Conservation (phyloP, 2,888 invertebrate species). For the Nomada ferruginata region DNA sequence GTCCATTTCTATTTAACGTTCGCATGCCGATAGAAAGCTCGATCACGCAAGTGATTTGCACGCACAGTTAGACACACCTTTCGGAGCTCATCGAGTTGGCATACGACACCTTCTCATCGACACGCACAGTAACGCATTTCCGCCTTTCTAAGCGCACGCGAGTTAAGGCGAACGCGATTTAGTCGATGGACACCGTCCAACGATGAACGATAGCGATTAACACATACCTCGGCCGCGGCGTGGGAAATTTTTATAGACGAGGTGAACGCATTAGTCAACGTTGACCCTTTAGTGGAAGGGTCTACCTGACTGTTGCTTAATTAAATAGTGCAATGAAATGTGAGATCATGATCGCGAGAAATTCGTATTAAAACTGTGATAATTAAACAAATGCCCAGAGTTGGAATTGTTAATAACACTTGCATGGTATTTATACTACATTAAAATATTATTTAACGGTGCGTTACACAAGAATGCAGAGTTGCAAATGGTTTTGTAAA, state of each 20-base stretch:
- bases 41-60: slow-evolving; percentile 61
- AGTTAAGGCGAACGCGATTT: slow-evolving; percentile 64
- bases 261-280: slow-evolving; percentile 9
- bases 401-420: background rate
- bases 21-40: slow-evolving; percentile 63
- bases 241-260: slow-evolving; percentile 51
- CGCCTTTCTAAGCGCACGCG: slow-evolving; percentile 76
- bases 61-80: slow-evolving; percentile 49
- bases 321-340: background rate
- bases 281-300: background rate
- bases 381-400: background rate
- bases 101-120: slow-evolving; percentile 47
- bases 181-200: slow-evolving; percentile 52
- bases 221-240: slow-evolving; percentile 43
- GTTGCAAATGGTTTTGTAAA: background rate
- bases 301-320: background rate
- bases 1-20: slow-evolving; percentile 52
- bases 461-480: too few species aligned
- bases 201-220: slow-evolving; percentile 32
- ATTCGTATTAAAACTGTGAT: background rate
- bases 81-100: slow-evolving; percentile 50
- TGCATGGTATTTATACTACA: too few species aligned
- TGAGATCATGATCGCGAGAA: background rate
- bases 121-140: slow-evolving; percentile 66
- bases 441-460: too few species aligned